Evolutionary conservation across 2,113 vertebrate genomes (phyloP), one percentile per base, ranked within the genome.

Genomic region (Malaclemys terrapin): DNA sequence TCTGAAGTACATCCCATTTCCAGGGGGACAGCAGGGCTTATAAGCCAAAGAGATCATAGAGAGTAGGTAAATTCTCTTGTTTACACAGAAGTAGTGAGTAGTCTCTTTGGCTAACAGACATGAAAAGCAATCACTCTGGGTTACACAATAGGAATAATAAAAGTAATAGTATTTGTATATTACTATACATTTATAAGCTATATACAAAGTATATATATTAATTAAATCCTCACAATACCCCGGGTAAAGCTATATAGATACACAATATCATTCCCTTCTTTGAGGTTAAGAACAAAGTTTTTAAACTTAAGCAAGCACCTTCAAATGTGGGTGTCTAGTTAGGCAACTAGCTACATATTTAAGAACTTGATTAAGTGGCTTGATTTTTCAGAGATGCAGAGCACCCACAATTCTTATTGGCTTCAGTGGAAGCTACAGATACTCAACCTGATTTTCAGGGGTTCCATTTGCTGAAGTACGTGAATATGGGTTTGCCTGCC

Each of bases 301-400:
- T 62, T 10, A 49, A 78, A 62, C 62, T 79, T 49, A 1, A 5
- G 62, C 27, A 35, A 76, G 22, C 52, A 90, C 82, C 83, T 10
- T 78, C 19, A 1, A 50, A 13, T 17, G 45, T 2, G 6, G 65
- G 27, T 2, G 20, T 10, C 20, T 1, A 0, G n/a, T 53, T 90
- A 24, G 27, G 13, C 59, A 62, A 62, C 29, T 62, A 84, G 1
- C 7, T 7, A 65, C 0, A 0, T 10, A 31, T 65, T 91, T 50
- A 84, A 1, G 20, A 42, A 42, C 50, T 22, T 24, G 10, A 57
- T 82, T 0, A 27, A 89, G 52, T 2, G 0, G 1, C 24, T 56
- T 16, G 12, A 69, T 53, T 52, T 81, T 72, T 12, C 82, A 24
- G 81, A 72, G 38, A 12, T 1, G 29, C 19, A 49, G 84, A 25